A percentile compares a stretch with the other conserved stretches of the same genome.
These are phyloP conservation scores for Ceriagrion tenellum DNA, from an alignment of 2,888 invertebrate species.

Conservation along the genomic window DNA sequence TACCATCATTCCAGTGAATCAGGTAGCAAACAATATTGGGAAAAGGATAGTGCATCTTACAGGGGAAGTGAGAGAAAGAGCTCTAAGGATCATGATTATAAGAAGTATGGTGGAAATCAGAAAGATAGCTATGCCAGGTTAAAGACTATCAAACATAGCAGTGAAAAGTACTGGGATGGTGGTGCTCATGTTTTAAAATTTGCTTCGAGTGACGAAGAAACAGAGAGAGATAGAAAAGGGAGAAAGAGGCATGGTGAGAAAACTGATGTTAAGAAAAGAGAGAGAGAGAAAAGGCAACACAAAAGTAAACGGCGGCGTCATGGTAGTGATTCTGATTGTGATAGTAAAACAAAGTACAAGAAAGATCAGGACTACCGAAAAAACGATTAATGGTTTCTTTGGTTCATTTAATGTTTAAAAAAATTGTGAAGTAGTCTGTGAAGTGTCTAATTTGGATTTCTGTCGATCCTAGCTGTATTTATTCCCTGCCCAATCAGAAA, in stretches of 20 bases:
- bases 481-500: too few relatives aligned
- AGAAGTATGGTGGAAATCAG: background rate
- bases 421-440: too few relatives aligned
- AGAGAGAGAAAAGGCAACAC: conserved; percentile 7
- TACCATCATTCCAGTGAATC: conserved; percentile 37
- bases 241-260: background rate
- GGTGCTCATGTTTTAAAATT: background rate
- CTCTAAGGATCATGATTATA: background rate
- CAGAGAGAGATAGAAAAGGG: background rate
- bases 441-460: too few relatives aligned
- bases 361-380: background rate
- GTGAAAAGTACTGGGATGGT: background rate
- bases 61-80: background rate
- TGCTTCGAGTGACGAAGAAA: background rate
- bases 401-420: too few relatives aligned
- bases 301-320: conserved; percentile 34
- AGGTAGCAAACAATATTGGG: background rate
- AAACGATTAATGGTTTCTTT: background rate
- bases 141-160: background rate
- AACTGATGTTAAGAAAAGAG: background rate
- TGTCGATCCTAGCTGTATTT: too few relatives aligned
- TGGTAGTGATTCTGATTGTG: background rate
- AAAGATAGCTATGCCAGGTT: background rate
- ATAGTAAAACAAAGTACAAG: conserved; percentile 1
- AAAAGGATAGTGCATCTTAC: background rate